Evolutionary conservation across 2,888 invertebrate species (phyloP), one percentile per base, ranked within the genome.

Genomic region (Tachina lurida): DNA sequence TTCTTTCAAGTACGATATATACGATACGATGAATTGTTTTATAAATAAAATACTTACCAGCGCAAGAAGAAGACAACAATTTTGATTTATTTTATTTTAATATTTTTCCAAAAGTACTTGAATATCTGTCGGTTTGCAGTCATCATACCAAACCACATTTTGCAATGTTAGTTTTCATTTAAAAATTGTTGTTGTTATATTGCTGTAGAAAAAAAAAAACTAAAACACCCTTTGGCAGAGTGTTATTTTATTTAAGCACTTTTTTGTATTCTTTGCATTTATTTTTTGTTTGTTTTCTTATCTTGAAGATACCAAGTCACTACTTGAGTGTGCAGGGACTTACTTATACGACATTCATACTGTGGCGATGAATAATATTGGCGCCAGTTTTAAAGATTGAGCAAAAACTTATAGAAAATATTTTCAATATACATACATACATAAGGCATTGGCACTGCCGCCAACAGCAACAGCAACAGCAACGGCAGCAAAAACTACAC

Each of bases 301-400:
- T 73, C 77, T 83, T 77, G 10, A 65, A 83, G 77, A 83, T 77
- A 73, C 65, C 65, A 60, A 71, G 71, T 52, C 60, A 71, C 68
- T 70, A 49, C 58, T 63, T 71, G 63, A 65, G 63, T 71, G 63
- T 71, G 63, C 58, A 76, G 65, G 82, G 70, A 70, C 70, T 77
- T 58, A 70, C 70, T 76, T 58, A 58, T 65, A 65, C 58, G 65
- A 17, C 65, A 83, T 73, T 77, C 73, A 67, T 67, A 67, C 60
- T 67, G 39, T 45, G 68, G 39, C 70, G 70, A 76, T 86, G 86
- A 83, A 86, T 79, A 73, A 86, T 83, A 79, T 60, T 86, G 86
- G 86, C 86, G 86, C 86, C 86, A 86, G 79, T 73, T 60, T 71
- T 67, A 58, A 78, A 78, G 78, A 82, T 82, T 82, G 68, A 78